Conservation (phyloP, 2,888 invertebrate genomes). For the Polyommatus icarus region DNA sequence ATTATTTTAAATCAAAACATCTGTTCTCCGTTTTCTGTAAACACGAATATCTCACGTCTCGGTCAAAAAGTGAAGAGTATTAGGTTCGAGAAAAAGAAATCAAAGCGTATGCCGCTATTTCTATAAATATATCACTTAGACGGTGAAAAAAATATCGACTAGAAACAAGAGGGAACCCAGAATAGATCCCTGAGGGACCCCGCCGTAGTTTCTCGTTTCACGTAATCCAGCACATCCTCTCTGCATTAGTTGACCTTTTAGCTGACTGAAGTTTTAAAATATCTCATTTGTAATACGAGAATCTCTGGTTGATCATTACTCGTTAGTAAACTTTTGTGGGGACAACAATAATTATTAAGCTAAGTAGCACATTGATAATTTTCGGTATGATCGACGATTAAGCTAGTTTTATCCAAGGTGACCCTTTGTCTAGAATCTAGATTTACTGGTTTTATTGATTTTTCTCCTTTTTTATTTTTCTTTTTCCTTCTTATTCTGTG, state of each 20-base stretch:
- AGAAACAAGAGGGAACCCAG: slow-evolving; percentile 62
- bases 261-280: slow-evolving; percentile 31
- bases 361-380: not conserved
- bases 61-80: slow-evolving; percentile 31
- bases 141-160: slow-evolving; percentile 43
- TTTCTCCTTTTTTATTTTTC: not conserved
- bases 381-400: not conserved
- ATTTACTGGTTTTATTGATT: not conserved
- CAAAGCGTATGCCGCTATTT: slow-evolving; percentile 62
- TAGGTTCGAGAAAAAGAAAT: slow-evolving; percentile 53
- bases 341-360: slow-evolving; percentile 15
- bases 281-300: not conserved
- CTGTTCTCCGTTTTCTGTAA: slow-evolving; percentile 30
- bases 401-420: not conserved
- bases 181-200: slow-evolving; percentile 78
- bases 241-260: slow-evolving; percentile 35
- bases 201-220: slow-evolving; percentile 60
- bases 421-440: not conserved
- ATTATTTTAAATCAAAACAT: slow-evolving; percentile 24
- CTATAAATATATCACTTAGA: slow-evolving; percentile 69
- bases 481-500: not conserved
- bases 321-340: slow-evolving; percentile 3
- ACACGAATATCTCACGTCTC: slow-evolving; percentile 29
- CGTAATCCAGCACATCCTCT: slow-evolving; percentile 50
- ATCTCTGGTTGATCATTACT: slow-evolving; percentile 3